A percentile compares a stretch with the other conserved stretches of the same genome.
Conservation (phyloP, 2,113 vertebrate species). For the Silurus asotus region DNA sequence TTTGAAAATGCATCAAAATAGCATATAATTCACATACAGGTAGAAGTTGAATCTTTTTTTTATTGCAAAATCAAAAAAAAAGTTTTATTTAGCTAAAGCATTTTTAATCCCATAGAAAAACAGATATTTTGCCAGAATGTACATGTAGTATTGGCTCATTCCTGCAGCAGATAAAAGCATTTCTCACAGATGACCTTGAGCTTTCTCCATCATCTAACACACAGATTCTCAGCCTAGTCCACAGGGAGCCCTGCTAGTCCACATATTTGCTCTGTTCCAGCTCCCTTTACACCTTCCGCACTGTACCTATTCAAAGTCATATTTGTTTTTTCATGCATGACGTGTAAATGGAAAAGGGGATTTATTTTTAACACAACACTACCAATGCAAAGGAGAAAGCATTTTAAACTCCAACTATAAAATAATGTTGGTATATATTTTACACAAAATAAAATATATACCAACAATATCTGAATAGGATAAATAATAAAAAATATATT, state of each 20-base stretch:
- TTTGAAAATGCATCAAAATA: neutral
- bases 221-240: constrained; percentile 16
- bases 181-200: constrained; percentile 20
- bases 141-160: neutral
- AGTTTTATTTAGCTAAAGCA: neutral
- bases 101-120: neutral
- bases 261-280: constrained; percentile 30
- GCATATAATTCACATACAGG: neutral
- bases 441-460: neutral
- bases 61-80: neutral
- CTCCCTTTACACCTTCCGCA: constrained; percentile 20
- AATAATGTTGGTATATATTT: constrained; percentile 18
- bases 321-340: neutral
- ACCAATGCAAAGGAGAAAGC: neutral
- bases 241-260: constrained; percentile 17
- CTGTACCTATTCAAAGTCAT: constrained; percentile 9
- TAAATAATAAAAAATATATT: constrained; percentile 4
- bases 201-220: constrained; percentile 23
- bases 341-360: neutral
- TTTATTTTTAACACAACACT: neutral
- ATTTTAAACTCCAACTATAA: neutral
- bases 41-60: neutral
- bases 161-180: neutral
- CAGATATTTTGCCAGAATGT: neutral
- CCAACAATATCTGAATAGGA: neutral